Evolutionary conservation across 2,888 invertebrate species (phyloP), one percentile per base, ranked within the genome.

Genomic region (Dorcus hopei): DNA sequence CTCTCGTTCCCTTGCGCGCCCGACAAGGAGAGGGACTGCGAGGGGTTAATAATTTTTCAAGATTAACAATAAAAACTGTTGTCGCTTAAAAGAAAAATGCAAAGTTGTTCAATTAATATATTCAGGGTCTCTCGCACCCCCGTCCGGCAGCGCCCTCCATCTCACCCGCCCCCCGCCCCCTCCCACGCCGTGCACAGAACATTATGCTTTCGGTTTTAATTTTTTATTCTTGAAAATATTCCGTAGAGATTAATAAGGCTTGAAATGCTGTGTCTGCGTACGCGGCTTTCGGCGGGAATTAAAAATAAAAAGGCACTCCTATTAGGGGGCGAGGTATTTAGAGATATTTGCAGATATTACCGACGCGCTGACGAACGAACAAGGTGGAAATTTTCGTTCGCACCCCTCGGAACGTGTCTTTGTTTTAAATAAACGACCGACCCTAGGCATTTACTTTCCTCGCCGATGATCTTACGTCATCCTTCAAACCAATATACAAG

Each of bases 21-120:
- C 60, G 68, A 66, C 39, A 33, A 40, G 47, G 50, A 42, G 49
- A 23, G 8, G 53, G 38, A 43, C 41, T 33, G 55, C 54, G 51
- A 33, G 58, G 57, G 56, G 59, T 62, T 53, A 59, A 63, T 63
- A 66, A 67, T 67, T 66, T 67, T 66, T 65, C 62, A 69, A 73
- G 74, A 74, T 74, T 74, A 74, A 74, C 74, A 73, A 75, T 74
- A 74, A 75, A 75, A 74, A 75, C 73, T 71, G 71, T 72, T 74
- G 75, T 75, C 75, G 74, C 73, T 72, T 68, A 67, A 71, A 70
- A 75, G 75, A 77, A 76, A 75, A 76, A 77, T 75, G 75, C 74
- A 74, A 74, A 74, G 74, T 75, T 73, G 76, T 77, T 77, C 77
- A 77, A 77, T 77, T 77, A 77, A 77, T 77, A 75, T 75, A 76